Evolutionary conservation across 2,113 vertebrate species (phyloP), one percentile per base, ranked within the genome.

Genomic region (Merops nubicus): DNA sequence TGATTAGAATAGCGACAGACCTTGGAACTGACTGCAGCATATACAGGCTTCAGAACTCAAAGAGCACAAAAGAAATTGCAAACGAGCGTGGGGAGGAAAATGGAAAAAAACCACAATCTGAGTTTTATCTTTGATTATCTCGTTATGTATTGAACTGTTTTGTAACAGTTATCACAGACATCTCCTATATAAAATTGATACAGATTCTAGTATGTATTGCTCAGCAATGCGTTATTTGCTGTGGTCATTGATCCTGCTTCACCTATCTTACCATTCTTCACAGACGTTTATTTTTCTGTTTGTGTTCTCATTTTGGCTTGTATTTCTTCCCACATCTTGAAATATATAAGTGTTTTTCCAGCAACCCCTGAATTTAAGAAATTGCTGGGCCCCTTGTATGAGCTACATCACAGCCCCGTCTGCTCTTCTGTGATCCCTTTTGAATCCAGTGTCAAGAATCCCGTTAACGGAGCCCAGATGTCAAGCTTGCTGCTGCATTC

Each of bases 361-460:
- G 64, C 64, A 69, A 36, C 11, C 12, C 47, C 51, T 59, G 51
- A 48, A 62, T 34, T 87, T 91, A 64, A 43, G 22, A 25, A 78
- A 54, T 11, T 85, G 47, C 51, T 63, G 47, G 40, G 63, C 68
- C 75, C 65, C 47, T 85, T 2, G 1, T 77, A 29, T 34, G 77
- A 81, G 56, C 76, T n/a, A n/a, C 77, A 33, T 67, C 51, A 38
- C 40, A 59, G 34, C 42, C 54, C 38, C 0, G 9, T n/a, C 73
- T 87, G 85, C 86, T 89, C 81, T 87, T 82, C 73, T 0, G 0
- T 36, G 45, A 70, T 85, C 40, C 34, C 56, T 20, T 69, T 36
- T 77, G 76, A 84, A 81, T 89, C 56, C 67, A 57, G 33, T 23
- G 84, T 70, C 87, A 77, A 65, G 91, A 86, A 89, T 81, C 60